These are phyloP conservation scores for Periparus ater DNA, from an alignment of 2,797 vertebrate genomes.

Conservation along the genomic window DNA sequence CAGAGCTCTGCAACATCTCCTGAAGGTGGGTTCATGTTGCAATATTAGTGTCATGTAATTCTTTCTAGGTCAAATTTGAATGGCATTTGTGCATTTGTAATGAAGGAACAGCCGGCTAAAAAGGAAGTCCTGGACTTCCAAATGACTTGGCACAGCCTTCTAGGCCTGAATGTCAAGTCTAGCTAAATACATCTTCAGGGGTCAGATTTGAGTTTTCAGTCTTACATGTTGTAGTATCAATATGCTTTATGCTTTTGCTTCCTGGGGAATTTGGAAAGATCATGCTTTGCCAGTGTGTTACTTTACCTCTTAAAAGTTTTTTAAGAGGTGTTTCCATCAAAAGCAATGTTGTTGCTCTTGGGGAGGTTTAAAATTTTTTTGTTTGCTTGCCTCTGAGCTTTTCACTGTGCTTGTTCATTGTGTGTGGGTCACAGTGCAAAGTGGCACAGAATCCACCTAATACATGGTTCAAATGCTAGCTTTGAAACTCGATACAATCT, in stretches of 20 bases:
- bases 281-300: not conserved
- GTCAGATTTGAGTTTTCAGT: not conserved
- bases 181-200: not conserved
- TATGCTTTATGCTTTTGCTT: not conserved
- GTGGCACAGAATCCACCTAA: not conserved
- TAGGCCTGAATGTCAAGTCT: constrained; percentile 41
- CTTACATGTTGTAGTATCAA: not conserved
- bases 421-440: not conserved
- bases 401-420: not conserved
- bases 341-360: not conserved
- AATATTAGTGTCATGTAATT: constrained; percentile 15
- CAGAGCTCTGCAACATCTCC: not conserved
- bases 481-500: not conserved
- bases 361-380: not conserved
- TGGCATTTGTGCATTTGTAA: constrained; percentile 27
- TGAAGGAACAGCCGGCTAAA: not conserved
- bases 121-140: not conserved
- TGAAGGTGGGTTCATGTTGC: not conserved
- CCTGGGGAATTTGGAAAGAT: not conserved
- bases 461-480: not conserved
- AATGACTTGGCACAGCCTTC: constrained; percentile 5
- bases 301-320: not conserved
- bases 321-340: not conserved
- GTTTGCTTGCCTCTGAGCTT: not conserved
- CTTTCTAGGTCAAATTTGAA: constrained; percentile 43